phyloP scores from a whole-genome alignment of 1,140 invertebrate species.

The Eciton burchellii region DNA sequence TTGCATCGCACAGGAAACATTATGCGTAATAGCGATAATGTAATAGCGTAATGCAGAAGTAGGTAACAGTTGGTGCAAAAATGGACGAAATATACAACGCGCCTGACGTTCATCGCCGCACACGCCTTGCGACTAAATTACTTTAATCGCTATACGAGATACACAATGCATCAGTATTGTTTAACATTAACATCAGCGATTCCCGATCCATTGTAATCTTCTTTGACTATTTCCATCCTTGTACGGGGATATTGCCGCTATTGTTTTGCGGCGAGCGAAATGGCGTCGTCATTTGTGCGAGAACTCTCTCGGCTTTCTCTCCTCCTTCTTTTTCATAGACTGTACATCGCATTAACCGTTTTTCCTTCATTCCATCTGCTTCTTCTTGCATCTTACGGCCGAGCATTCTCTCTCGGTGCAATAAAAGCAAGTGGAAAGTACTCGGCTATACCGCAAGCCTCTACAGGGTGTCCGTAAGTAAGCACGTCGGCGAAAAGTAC shows the following conservation, averaged over 20 bases:
- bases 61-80: slow-evolving; percentile 2
- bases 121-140: slow-evolving; percentile 1
- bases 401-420: slow-evolving; percentile 30
- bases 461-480: slow-evolving; percentile 44
- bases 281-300: slow-evolving; percentile 39
- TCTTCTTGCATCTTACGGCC: slow-evolving; percentile 56
- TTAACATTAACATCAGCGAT: slow-evolving; percentile 16
- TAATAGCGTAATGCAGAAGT: slow-evolving; percentile 4
- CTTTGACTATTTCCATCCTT: slow-evolving; percentile 42
- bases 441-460: slow-evolving; percentile 22
- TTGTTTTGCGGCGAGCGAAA: slow-evolving; percentile 48
- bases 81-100: neutral
- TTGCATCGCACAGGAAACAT: too few relatives aligned
- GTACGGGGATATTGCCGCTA: slow-evolving; percentile 44
- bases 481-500: neutral
- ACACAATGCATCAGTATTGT: slow-evolving; percentile 1
- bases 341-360: slow-evolving; percentile 59
- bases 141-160: neutral
- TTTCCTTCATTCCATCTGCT: slow-evolving; percentile 52
- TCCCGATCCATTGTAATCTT: slow-evolving; percentile 39
- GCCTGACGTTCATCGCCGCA: neutral
- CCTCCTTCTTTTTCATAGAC: slow-evolving; percentile 51
- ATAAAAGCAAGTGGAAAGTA: slow-evolving; percentile 51
- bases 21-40: neutral
- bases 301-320: slow-evolving; percentile 42